Evolutionary conservation across 2,888 invertebrate species (phyloP).

Genomic region (Leucophenga maculata): DNA sequence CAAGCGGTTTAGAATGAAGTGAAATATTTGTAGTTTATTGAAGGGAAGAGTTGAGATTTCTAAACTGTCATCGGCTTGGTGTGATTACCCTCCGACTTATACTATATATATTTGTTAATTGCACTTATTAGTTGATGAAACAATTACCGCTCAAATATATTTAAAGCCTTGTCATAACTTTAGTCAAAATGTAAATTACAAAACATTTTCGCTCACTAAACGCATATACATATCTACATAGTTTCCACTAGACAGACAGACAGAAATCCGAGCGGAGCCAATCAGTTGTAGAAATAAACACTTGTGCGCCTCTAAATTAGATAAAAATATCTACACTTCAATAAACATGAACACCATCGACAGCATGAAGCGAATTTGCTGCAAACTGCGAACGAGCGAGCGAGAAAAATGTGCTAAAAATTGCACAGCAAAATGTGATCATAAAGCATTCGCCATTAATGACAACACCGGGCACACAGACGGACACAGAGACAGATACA

Average conservation of each 20-base stretch:
- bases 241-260: background rate
- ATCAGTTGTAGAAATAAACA: conserved; percentile 62
- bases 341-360: conserved; percentile 65
- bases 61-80: too few relatives aligned
- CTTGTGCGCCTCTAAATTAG: conserved; percentile 63
- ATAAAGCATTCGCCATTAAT: conserved; percentile 69
- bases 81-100: too few relatives aligned
- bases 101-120: too few relatives aligned
- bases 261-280: conserved; percentile 20
- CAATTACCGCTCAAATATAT: too few relatives aligned
- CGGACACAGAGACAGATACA: conserved; percentile 2
- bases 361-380: conserved; percentile 20
- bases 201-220: too few relatives aligned
- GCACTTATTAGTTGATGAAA: too few relatives aligned
- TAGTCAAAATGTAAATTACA: too few relatives aligned
- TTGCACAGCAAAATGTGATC: conserved; percentile 65
- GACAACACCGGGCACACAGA: conserved; percentile 51
- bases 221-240: too few relatives aligned
- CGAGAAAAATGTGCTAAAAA: conserved; percentile 64
- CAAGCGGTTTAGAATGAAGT: too few relatives aligned
- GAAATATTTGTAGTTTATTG: too few relatives aligned
- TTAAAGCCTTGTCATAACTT: too few relatives aligned
- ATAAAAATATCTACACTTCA: conserved; percentile 66
- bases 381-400: conserved; percentile 40
- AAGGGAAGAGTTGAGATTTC: too few relatives aligned